phyloP scores from a whole-genome alignment of 2,888 invertebrate species.

The Brenthis ino region DNA sequence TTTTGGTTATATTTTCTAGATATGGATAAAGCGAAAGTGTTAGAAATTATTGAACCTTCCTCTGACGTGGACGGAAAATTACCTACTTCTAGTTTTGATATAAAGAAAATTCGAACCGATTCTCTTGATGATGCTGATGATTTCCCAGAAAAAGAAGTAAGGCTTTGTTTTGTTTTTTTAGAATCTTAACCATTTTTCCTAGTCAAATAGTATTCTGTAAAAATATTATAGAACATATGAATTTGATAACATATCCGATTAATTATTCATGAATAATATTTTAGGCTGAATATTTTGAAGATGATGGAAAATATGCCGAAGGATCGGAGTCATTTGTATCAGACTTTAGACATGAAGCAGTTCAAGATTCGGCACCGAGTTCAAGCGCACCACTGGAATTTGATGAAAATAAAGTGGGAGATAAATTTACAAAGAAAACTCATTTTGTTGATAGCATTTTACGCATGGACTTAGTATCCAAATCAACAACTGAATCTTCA shows the following conservation, averaged over 20 bases:
- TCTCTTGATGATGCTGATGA: slow-evolving; percentile 80
- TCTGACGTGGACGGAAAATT: slow-evolving; percentile 70
- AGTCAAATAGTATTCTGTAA: neutral
- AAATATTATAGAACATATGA: neutral
- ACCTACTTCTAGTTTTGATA: slow-evolving; percentile 69
- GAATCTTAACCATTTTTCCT: neutral
- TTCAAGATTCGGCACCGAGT: slow-evolving; percentile 48
- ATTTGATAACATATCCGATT: neutral
- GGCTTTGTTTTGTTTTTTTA: neutral
- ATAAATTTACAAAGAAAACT: slow-evolving; percentile 57
- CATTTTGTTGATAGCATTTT: slow-evolving; percentile 62
- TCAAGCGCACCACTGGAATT: slow-evolving; percentile 46
- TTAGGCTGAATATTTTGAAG: slow-evolving; percentile 68
- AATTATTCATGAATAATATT: slow-evolving; percentile 35
- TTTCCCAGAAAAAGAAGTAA: slow-evolving; percentile 78
- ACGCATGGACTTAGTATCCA: slow-evolving; percentile 67
- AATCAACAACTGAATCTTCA: slow-evolving; percentile 77
- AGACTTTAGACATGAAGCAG: slow-evolving; percentile 39
- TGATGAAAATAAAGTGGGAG: slow-evolving; percentile 51
- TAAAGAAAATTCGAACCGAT: slow-evolving; percentile 74
- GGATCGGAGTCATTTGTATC: slow-evolving; percentile 46
- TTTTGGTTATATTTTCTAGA: slow-evolving; percentile 54
- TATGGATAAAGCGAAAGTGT: slow-evolving; percentile 79
- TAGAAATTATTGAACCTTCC: slow-evolving; percentile 78
- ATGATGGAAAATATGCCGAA: slow-evolving; percentile 58